Percentiles rank a stretch among this genome's conserved stretches.
Conservation (phyloP, 2,113 vertebrate species). For the Macquaria australasica region DNA sequence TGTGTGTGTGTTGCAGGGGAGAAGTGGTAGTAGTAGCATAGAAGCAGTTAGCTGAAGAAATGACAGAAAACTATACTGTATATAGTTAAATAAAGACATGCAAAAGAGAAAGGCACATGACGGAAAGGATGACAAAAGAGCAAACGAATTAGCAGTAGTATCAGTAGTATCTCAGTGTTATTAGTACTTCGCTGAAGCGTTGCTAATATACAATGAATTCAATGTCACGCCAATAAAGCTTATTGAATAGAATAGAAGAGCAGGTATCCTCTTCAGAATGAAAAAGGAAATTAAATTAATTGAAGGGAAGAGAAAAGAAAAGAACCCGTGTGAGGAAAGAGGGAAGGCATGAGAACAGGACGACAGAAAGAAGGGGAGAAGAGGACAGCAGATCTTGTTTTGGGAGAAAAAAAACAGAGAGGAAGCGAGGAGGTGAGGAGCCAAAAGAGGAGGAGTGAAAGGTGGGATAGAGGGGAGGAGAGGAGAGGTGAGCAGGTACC, state of each 20-base stretch:
- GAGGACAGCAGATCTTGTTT: constrained; percentile 9
- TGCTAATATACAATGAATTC: constrained; percentile 43
- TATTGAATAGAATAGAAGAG: constrained; percentile 10
- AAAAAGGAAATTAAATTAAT: constrained; percentile 42
- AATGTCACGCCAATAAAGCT: constrained; percentile 49
- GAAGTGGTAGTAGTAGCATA: neutral
- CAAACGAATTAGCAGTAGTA: constrained; percentile 5
- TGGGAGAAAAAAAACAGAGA: constrained; percentile 24
- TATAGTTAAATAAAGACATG: neutral
- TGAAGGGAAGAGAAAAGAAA: constrained; percentile 6
- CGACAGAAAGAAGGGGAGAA: neutral
- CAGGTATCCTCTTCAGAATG: constrained; percentile 37
- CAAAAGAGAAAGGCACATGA: neutral
- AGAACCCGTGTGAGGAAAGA: constrained; percentile 14
- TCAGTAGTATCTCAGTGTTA: constrained; percentile 20
- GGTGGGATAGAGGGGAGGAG: constrained; percentile 53
- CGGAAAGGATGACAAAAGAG: neutral
- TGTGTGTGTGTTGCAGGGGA: constrained; percentile 7
- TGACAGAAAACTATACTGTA: neutral
- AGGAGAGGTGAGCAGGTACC: constrained; percentile 62
- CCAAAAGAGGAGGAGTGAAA: constrained; percentile 51
- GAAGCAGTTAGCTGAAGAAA: neutral
- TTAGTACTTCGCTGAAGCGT: constrained; percentile 34
- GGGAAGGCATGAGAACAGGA: neutral
- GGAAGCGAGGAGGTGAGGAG: constrained; percentile 45